Evolutionary conservation across 1,140 invertebrate genomes (phyloP), one percentile per base, ranked within the genome.

Genomic region (Scaptomyza pallida): DNA sequence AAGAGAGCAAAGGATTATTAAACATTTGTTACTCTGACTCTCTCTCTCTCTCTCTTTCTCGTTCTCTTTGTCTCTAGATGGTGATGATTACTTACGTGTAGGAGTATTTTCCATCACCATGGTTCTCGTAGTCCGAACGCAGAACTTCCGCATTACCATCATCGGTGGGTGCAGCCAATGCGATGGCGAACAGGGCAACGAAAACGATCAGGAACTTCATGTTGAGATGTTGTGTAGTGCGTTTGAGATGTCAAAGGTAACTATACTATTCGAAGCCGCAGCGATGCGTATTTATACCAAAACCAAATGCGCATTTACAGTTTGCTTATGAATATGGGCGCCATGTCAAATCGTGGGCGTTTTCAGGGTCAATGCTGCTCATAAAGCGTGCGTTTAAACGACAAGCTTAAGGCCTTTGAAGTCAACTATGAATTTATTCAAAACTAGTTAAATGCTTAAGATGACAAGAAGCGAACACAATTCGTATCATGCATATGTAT

Each of bases 41-140:
- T n/a, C n/a, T n/a, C n/a, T n/a, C n/a, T n/a, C n/a, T n/a, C n/a
- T n/a, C n/a, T n/a, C n/a, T n/a, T n/a, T n/a, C n/a, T n/a, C n/a
- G n/a, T n/a, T n/a, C n/a, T n/a, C n/a, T n/a, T n/a, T n/a, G n/a
- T n/a, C n/a, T n/a, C n/a, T n/a, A n/a, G n/a, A n/a, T n/a, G n/a
- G n/a, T n/a, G n/a, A n/a, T 19, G 5, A 13, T 33, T 3, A 60
- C 19, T 51, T 71, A 75, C 69, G 0, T 10, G 17, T 2, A 62
- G 12, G n/a, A n/a, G n/a, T n/a, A n/a, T n/a, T n/a, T n/a, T n/a
- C 78, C 79, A 71, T 93, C 90, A 2, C 92, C 23, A 6, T 0
- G 3, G 8, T 30, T 30, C 6, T 30, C 26, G 26, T 30, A 9
- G 8, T 1, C 6, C 2, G 1, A 30, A 0, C 17, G 12, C 16